Evolutionary conservation across 2,113 vertebrate species (phyloP).

Genomic region (Microtus oregoni): DNA sequence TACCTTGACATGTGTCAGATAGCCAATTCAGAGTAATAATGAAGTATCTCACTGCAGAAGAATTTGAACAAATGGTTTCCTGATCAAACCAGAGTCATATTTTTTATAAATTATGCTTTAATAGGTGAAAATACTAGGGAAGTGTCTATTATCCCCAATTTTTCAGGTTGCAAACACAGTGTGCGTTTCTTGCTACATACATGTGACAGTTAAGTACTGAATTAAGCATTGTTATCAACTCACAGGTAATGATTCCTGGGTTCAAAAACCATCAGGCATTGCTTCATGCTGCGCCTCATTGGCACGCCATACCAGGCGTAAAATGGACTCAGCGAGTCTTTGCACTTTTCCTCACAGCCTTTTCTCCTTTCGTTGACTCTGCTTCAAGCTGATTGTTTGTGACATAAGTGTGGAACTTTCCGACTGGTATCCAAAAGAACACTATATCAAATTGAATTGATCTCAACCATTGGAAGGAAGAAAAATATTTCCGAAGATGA

Average conservation of each 20-base stretch:
- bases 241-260: neutral
- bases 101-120: neutral
- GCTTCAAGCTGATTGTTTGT: constrained; percentile 6
- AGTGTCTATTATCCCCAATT: neutral
- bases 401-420: neutral
- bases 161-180: neutral
- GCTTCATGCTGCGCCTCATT: neutral
- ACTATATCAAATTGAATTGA: constrained; percentile 11
- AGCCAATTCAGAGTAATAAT: constrained; percentile 7
- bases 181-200: neutral
- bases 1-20: constrained; percentile 37
- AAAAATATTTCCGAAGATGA: constrained; percentile 38
- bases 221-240: neutral
- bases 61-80: constrained; percentile 37
- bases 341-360: neutral
- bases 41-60: neutral
- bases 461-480: neutral
- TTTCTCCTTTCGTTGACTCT: neutral
- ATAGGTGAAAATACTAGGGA: neutral
- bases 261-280: neutral
- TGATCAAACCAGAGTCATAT: neutral
- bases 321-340: neutral
- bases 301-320: neutral
- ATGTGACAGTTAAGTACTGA: neutral
- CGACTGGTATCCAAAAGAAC: neutral